A percentile compares a stretch with the other conserved stretches of the same genome.
phyloP scores from a whole-genome alignment of 2,888 invertebrate genomes.

The Rhogogaster chlorosoma region DNA sequence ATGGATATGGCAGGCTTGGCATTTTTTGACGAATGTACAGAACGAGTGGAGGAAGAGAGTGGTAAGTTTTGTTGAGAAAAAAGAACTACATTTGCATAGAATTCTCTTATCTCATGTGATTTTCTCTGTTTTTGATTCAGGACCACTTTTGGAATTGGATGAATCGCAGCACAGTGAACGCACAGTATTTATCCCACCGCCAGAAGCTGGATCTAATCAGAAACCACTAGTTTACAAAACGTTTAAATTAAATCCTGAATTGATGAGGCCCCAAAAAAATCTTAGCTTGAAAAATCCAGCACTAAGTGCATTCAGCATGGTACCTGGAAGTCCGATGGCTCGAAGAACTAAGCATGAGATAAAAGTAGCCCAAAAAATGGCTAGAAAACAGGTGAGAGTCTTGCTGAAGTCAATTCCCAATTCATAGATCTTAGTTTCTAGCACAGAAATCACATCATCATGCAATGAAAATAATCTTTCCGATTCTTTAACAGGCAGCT shows the following conservation, averaged over 20 bases:
- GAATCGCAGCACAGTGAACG: constrained; percentile 89
- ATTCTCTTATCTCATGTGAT: constrained; percentile 3
- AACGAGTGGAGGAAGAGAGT: constrained; percentile 82
- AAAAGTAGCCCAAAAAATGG: constrained; percentile 92
- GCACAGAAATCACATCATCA: constrained; percentile 19
- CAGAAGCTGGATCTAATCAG: constrained; percentile 84
- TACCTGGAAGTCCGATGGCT: constrained; percentile 94
- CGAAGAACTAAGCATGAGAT: constrained; percentile 97
- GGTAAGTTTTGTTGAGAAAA: constrained; percentile 60
- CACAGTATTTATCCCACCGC: constrained; percentile 97
- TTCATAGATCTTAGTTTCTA: constrained; percentile 19
- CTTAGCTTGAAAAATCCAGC: constrained; percentile 71
- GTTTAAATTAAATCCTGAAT: constrained; percentile 83
- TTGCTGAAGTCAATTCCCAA: background rate
- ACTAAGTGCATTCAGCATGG: constrained; percentile 74
- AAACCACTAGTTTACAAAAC: constrained; percentile 78
- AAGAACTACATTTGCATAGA: background rate
- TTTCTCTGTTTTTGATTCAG: constrained; percentile 60
- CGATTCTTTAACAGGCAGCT: constrained; percentile 75
- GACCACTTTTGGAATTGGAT: constrained; percentile 88
- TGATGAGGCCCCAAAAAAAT: constrained; percentile 79
- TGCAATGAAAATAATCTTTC: background rate
- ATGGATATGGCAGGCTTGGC: constrained; percentile 94
- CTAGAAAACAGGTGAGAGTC: constrained; percentile 79
- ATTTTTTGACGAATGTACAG: constrained; percentile 98